Evolutionary conservation across 2,888 invertebrate species (phyloP).

Genomic region (Microchrysa polita): DNA sequence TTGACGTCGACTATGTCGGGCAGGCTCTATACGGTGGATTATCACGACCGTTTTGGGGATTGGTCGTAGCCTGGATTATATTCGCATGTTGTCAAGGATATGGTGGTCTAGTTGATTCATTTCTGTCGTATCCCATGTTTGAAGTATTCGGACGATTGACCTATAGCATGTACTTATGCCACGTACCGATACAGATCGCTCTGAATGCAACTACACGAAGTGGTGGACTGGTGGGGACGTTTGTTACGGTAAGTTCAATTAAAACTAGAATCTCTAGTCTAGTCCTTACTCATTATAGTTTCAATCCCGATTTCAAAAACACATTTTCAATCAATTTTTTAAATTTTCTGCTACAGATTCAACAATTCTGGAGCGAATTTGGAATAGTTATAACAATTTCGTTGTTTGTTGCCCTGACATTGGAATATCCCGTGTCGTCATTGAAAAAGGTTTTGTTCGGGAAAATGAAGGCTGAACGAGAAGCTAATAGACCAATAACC

Average conservation of each 20-base stretch:
- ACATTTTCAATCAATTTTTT: not conserved
- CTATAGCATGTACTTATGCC: constrained; percentile 51
- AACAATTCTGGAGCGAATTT: constrained; percentile 65
- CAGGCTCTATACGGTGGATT: constrained; percentile 50
- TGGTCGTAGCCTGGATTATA: constrained; percentile 52
- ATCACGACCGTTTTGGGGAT: constrained; percentile 50
- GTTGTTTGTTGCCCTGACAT: constrained; percentile 63
- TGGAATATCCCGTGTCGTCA: constrained; percentile 65
- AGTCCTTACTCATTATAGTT: constrained; percentile 27
- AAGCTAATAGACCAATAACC: too few relatives aligned
- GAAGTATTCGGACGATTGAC: constrained; percentile 52
- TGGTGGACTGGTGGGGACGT: constrained; percentile 46
- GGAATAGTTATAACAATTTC: constrained; percentile 61
- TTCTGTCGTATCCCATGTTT: constrained; percentile 51
- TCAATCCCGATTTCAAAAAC: too few relatives aligned
- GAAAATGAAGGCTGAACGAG: too few relatives aligned
- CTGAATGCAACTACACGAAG: constrained; percentile 45
- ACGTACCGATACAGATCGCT: constrained; percentile 48
- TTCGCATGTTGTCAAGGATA: constrained; percentile 52
- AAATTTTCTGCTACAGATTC: constrained; percentile 56
- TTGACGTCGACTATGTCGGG: constrained; percentile 29
- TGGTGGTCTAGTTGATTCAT: constrained; percentile 51
- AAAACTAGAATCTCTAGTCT: not conserved
- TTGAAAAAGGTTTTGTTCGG: constrained; percentile 63
- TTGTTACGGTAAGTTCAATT: constrained; percentile 48